Base-by-base conservation (phyloP, 2,888 invertebrate genomes). In the Nephrocerus scutellatus region DNA sequence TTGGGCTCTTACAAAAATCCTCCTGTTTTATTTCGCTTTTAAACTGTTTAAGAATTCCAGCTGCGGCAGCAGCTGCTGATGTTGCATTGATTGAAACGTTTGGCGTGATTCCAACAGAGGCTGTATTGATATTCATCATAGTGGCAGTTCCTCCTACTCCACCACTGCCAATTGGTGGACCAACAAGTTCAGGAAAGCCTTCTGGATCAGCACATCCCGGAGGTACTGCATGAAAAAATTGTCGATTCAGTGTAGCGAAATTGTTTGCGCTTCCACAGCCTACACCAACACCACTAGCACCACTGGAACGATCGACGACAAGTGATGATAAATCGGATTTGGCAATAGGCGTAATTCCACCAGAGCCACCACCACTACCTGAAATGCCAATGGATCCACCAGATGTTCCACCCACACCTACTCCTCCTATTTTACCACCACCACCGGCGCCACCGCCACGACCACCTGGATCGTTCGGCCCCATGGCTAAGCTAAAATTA, bases 381-480 rank as follows among this genome's bases (percentile, higher is more conserved):
- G n/a, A n/a, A n/a, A n/a, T n/a, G n/a, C n/a, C n/a, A n/a, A n/a
- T 22, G 4, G 44, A 40, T 13, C 44, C 45, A 1, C 40, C 38
- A 9, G 42, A 43, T 13, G 43, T 41, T 15, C 47, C 45, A n/a
- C n/a, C n/a, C n/a, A n/a, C n/a, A n/a, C n/a, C n/a, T n/a, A n/a
- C n/a, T n/a, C n/a, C n/a, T 16, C 44, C 41, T n/a, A 46, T 33
- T 7, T 49, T 52, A 26, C 46, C 48, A 16, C 42, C 39, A 6
- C 49, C 37, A 24, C 76, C 77, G 22, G 47, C 44, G 22, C 37
- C 46, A 26, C 50, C 40, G 8, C 76, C 77, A 58, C 79, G 77
- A 47, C 79, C 78, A 56, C 79, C 79, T 39, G 79, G 78, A 65
- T 82, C 80, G 59, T 75, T 73, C 55, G 78, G 74, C n/a, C 52